These are phyloP conservation scores for Junonia oenone DNA, from an alignment of 2,888 invertebrate species.

Conservation along the genomic window DNA sequence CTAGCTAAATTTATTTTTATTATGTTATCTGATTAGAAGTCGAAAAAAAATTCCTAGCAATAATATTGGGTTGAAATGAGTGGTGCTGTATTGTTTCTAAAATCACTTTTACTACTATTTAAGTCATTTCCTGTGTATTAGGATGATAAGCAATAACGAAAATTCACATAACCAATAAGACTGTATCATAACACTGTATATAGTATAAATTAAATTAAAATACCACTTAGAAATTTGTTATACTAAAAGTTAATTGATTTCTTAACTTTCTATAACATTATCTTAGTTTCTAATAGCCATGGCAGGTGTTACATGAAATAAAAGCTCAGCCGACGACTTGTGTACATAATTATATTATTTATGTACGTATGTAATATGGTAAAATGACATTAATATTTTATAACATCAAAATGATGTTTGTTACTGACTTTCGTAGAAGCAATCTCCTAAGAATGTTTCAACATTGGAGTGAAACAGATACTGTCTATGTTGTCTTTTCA, in stretches of 20 bases:
- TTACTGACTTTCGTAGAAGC: no score
- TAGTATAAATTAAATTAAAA: not conserved
- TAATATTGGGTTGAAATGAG: not conserved
- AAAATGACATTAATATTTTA: no score
- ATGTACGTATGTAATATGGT: no score
- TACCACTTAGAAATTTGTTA: not conserved
- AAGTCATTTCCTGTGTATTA: not conserved
- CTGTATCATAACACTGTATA: not conserved
- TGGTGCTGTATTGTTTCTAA: not conserved
- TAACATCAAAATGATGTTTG: no score
- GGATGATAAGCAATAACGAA: not conserved
- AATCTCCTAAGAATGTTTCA: no score
- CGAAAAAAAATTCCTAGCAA: not conserved
- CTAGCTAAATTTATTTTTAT: no score
- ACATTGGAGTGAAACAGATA: no score
- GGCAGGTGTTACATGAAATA: not conserved
- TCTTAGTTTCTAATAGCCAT: not conserved
- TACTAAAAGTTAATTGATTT: not conserved
- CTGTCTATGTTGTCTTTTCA: no score
- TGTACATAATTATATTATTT: no score
- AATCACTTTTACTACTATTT: not conserved
- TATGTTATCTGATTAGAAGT: not conserved
- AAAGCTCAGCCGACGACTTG: no score
- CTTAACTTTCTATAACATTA: not conserved
- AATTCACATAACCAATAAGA: not conserved